phyloP scores from a whole-genome alignment of 1,140 invertebrate genomes.

The Tetramorium parvispinum region DNA sequence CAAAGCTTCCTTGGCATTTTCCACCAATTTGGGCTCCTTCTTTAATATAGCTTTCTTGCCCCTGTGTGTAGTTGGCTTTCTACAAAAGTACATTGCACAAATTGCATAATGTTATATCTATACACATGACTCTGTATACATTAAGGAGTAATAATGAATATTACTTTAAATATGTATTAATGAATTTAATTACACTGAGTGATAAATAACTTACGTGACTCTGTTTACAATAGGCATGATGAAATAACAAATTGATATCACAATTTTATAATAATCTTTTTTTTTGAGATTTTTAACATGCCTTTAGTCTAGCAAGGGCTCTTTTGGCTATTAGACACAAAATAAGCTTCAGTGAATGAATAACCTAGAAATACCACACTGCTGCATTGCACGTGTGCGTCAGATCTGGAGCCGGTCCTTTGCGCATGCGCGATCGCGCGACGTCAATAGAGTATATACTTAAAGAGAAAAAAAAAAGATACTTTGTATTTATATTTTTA shows the following conservation, averaged over 20 bases:
- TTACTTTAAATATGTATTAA: background rate
- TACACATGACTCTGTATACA: background rate
- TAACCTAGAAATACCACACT: background rate
- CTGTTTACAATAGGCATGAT: conserved; percentile 83
- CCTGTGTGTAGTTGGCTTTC: conserved; percentile 95
- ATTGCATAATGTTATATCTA: background rate
- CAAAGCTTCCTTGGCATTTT: conserved; percentile 94
- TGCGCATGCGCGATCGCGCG: background rate
- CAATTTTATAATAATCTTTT: background rate
- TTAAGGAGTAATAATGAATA: conserved; percentile 35
- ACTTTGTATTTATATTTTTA: background rate
- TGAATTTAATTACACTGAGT: background rate
- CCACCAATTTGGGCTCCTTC: conserved; percentile 94
- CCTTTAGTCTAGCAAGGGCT: too few relatives aligned
- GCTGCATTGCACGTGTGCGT: background rate
- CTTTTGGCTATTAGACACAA: too few relatives aligned
- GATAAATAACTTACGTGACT: conserved; percentile 82
- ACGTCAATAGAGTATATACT: background rate
- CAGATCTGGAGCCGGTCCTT: background rate
- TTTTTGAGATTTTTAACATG: too few relatives aligned
- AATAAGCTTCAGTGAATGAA: background rate
- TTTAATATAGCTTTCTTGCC: conserved; percentile 94
- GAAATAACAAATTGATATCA: conserved; percentile 12
- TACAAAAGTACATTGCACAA: conserved; percentile 79
- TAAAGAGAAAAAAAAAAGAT: background rate